A percentile compares a stretch with the other conserved stretches of the same genome.
phyloP scores from a whole-genome alignment of 1,140 invertebrate genomes.

The Oryctes rhinoceros region DNA sequence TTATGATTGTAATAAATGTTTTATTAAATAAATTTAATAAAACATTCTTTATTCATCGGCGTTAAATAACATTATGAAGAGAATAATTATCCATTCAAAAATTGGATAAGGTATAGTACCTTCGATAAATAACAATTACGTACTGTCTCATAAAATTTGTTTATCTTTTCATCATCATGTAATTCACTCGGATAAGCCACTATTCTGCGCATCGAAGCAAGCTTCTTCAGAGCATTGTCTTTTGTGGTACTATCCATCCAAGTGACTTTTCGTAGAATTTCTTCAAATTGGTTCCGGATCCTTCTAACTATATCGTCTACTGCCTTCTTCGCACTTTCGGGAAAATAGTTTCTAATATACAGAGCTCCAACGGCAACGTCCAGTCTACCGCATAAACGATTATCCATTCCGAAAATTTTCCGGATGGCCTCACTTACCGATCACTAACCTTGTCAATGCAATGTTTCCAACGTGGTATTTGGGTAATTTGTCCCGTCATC shows the following conservation, averaged over 20 bases:
- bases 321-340: slow-evolving; percentile 63
- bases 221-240: slow-evolving; percentile 66
- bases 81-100: background rate
- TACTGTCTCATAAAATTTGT: slow-evolving; percentile 61
- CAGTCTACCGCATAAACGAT: background rate
- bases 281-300: slow-evolving; percentile 67
- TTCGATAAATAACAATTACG: background rate
- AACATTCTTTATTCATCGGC: too few species aligned
- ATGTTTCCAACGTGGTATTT: slow-evolving; percentile 33
- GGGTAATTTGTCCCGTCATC: background rate
- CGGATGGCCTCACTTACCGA: background rate
- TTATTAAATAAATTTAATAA: too few species aligned
- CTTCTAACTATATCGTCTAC: slow-evolving; percentile 72
- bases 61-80: too few species aligned
- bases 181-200: slow-evolving; percentile 71
- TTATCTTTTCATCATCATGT: slow-evolving; percentile 64
- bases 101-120: slow-evolving; percentile 42
- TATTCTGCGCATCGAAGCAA: slow-evolving; percentile 64
- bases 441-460: slow-evolving; percentile 25
- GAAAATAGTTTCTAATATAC: slow-evolving; percentile 67
- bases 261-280: slow-evolving; percentile 62
- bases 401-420: background rate
- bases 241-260: slow-evolving; percentile 74
- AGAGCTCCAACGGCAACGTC: slow-evolving; percentile 64
- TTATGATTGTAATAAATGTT: too few species aligned